Base-by-base conservation (phyloP, 2,113 vertebrate genomes). In the Salvelinus alpinus region DNA sequence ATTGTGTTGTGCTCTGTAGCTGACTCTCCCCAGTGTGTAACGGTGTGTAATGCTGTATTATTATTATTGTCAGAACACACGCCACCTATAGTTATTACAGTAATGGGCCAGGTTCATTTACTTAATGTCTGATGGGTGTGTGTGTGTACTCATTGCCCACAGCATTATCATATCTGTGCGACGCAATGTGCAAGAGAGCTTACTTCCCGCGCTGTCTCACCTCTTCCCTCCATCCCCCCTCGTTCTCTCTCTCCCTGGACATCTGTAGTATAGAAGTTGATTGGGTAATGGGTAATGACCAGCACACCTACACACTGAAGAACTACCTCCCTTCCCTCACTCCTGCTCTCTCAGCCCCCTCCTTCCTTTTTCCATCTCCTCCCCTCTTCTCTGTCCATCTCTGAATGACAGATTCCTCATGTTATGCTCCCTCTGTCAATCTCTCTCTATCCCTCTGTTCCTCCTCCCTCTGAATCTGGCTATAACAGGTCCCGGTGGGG, bases 121-220 rank as follows among this genome's bases (percentile, higher is more conserved):
- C 12, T 51, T 18, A 51, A 38, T 59, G 38, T 59, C 48, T 67
- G 71, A 66, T 81, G 72, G 11, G 70, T 79, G 62, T 25, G 70
- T 79, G 38, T 44, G 38, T 44, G 38, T 24, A 77, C 64, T 72
- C 44, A 47, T 71, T 67, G 48, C 69, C 64, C 25, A n/a, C 60
- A 74, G 72, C 66, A 81, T 83, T 72, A 75, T 72, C 82, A 80
- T 72, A 78, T 81, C 60, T 71, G 59, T 86, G 77, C 59, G 78
- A 80, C 77, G 27, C 65, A 70, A 25, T 80, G 80, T 78, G 73
- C 64, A 77, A 74, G 81, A 29, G 70, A 79, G 80, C 72, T 70
- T 74, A 3, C 16, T 38, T 75, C 75, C 79, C 59, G 66, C 25
- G 38, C 69, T 31, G 60, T 74, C 66, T 31, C 60, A 13, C 72